Evolutionary conservation across 2,797 vertebrate species (phyloP).

Genomic region (Gymnopithys bicolor): DNA sequence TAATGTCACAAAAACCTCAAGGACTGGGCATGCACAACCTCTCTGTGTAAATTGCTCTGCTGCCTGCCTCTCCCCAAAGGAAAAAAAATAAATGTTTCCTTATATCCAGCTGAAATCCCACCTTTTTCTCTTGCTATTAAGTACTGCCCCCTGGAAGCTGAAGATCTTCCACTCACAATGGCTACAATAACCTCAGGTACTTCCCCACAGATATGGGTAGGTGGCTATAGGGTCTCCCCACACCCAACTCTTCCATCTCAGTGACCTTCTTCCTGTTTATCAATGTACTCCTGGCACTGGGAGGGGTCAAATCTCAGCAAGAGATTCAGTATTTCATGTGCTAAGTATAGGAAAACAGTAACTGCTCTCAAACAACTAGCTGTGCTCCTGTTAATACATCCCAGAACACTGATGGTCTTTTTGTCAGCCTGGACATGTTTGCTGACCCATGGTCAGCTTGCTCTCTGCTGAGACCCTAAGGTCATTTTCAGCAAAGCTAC

Average conservation of each 20-base stretch:
- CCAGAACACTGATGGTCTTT: not conserved
- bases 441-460: not conserved
- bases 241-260: not conserved
- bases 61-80: not conserved
- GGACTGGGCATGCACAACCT: not conserved
- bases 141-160: not conserved
- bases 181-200: not conserved
- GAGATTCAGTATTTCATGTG: not conserved
- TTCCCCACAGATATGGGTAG: fast-evolving
- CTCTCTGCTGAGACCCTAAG: not conserved
- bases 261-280: not conserved
- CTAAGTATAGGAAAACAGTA: not conserved
- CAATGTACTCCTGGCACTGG: not conserved
- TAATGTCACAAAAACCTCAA: not conserved
- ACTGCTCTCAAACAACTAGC: not conserved
- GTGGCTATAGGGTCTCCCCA: not conserved
- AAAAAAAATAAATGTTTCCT: not conserved
- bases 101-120: not conserved
- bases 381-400: not conserved
- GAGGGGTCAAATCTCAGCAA: not conserved
- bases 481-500: not conserved
- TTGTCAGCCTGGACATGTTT: not conserved
- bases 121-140: not conserved
- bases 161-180: not conserved
- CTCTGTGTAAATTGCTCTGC: not conserved